Evolutionary conservation across 2,888 invertebrate species (phyloP).

Genomic region (Taenaris catops): DNA sequence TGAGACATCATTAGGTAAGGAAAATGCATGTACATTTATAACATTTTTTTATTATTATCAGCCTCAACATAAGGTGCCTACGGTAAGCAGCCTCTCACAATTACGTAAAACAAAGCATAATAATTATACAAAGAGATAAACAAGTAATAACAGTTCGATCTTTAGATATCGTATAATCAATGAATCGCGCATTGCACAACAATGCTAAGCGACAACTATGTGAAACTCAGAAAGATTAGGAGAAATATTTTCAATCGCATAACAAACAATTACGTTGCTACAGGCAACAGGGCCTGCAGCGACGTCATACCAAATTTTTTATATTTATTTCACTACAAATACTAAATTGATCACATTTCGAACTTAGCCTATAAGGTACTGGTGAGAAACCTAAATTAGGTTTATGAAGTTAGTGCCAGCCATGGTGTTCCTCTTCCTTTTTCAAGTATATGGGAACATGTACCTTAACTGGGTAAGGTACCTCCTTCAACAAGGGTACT

Average conservation of each 20-base stretch:
- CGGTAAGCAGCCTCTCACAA: constrained; percentile 41
- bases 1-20: background rate
- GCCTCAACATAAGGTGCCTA: constrained; percentile 60
- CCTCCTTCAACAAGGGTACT: constrained; percentile 86
- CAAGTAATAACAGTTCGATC: constrained; percentile 67
- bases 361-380: constrained; percentile 77
- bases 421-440: constrained; percentile 73
- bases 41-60: constrained; percentile 64
- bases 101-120: constrained; percentile 61
- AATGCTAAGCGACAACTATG: constrained; percentile 35
- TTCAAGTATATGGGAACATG: constrained; percentile 84
- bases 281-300: constrained; percentile 2
- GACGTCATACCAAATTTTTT: constrained; percentile 12
- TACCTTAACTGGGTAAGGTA: constrained; percentile 88
- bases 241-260: constrained; percentile 6
- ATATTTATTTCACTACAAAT: constrained; percentile 52
- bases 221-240: constrained; percentile 6
- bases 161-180: constrained; percentile 34
- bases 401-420: constrained; percentile 61
- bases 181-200: constrained; percentile 39
- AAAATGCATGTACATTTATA: constrained; percentile 34
- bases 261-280: constrained; percentile 12
- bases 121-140: constrained; percentile 47
- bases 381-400: constrained; percentile 46
- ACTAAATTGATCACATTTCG: constrained; percentile 76